Conservation (phyloP, 1,140 invertebrate genomes). For the Pseudomyrmex cubaensis region DNA sequence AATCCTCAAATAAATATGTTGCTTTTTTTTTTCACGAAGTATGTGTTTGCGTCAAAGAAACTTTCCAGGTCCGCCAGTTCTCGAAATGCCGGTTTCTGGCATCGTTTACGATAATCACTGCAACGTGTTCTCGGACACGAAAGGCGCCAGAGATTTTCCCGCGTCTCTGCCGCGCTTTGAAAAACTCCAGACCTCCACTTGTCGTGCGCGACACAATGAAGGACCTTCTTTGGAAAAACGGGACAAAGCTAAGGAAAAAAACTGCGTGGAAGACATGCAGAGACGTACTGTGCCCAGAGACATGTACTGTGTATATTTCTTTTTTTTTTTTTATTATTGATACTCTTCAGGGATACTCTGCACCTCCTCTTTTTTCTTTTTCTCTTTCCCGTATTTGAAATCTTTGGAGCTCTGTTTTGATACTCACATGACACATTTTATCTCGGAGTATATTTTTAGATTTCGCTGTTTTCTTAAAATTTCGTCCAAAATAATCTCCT, state of each 20-base stretch:
- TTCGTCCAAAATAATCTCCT: neutral
- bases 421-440: neutral
- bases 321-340: no score
- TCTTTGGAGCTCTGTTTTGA: neutral
- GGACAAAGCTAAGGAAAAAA: conserved; percentile 40
- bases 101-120: conserved; percentile 32
- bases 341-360: no score
- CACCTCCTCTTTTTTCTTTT: no score
- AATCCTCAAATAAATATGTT: neutral
- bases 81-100: neutral
- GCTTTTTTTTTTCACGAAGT: neutral
- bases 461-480: neutral
- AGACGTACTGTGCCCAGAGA: no score
- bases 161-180: conserved; percentile 38
- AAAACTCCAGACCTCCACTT: conserved; percentile 64
- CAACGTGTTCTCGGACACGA: conserved; percentile 43
- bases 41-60: neutral
- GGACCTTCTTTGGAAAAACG: conserved; percentile 44
- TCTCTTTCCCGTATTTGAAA: no score
- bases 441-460: neutral
- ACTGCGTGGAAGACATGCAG: neutral
- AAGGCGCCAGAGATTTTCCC: conserved; percentile 28
- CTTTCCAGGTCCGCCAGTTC: neutral
- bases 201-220: conserved; percentile 35
- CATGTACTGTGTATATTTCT: no score